Conservation (phyloP, 64 coral and sea anemone species). For the Stylophora pistillata region DNA sequence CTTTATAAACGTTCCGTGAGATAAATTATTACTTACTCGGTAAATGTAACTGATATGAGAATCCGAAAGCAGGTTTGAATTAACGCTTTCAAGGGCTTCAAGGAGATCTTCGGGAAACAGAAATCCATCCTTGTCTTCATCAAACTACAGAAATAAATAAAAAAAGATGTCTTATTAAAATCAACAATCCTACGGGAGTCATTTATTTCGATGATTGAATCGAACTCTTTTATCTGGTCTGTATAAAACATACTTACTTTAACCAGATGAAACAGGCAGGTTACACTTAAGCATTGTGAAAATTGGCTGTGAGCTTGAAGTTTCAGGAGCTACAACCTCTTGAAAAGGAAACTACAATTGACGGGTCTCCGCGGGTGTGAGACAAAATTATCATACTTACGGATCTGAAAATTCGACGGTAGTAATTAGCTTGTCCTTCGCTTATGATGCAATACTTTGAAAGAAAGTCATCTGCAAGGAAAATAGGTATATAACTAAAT, state of each 20-base stretch:
- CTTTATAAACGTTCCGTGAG: no score
- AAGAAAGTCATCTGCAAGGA: constrained; percentile 70
- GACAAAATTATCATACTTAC: constrained; percentile 38
- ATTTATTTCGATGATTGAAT: no score
- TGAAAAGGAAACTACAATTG: no score
- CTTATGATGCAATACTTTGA: constrained; percentile 75
- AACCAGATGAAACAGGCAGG: no score
- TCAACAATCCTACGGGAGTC: background rate
- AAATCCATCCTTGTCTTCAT: constrained; percentile 90
- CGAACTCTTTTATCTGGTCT: no score
- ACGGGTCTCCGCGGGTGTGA: background rate
- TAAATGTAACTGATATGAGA: constrained; percentile 91
- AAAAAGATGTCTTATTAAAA: background rate
- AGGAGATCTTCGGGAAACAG: constrained; percentile 92
- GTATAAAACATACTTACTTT: no score
- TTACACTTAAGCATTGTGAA: no score
- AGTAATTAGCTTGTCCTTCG: constrained; percentile 79
- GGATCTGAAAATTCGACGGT: constrained; percentile 67
- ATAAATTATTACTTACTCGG: constrained; percentile 70
- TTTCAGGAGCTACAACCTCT: no score
- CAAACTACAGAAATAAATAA: constrained; percentile 61
- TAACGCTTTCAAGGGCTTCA: constrained; percentile 89
- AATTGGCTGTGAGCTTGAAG: no score
- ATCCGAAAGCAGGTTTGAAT: constrained; percentile 88
- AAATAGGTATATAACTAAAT: background rate